These are phyloP conservation scores for Orthosia cruda DNA, from an alignment of 2,888 invertebrate species.

Conservation along the genomic window DNA sequence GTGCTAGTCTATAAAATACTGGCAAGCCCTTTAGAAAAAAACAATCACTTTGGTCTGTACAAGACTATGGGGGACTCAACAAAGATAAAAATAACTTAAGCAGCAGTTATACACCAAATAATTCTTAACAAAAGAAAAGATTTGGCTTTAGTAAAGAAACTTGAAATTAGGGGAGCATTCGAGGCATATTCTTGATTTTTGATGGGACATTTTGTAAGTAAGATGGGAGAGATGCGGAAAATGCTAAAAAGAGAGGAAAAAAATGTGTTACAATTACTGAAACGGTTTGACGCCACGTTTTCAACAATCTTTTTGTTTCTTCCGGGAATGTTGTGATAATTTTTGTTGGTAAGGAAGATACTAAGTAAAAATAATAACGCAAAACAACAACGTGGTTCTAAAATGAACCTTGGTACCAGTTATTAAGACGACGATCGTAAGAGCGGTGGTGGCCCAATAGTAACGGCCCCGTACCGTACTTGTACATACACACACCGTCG, in stretches of 20 bases:
- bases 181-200: conserved; percentile 58
- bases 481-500: no score
- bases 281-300: conserved; percentile 31
- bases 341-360: conserved; percentile 1
- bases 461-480: no score
- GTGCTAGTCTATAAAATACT: background rate
- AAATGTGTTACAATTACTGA: conserved; percentile 50
- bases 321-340: background rate
- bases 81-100: conserved; percentile 4
- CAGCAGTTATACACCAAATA: conserved; percentile 39
- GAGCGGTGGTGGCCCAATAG: no score
- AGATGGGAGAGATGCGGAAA: conserved; percentile 28
- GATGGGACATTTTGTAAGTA: conserved; percentile 44
- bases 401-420: background rate
- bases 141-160: conserved; percentile 39
- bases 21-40: background rate
- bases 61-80: background rate
- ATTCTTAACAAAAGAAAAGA: conserved; percentile 47
- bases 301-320: conserved; percentile 19
- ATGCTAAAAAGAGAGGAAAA: conserved; percentile 38
- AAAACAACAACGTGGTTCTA: background rate
- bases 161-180: conserved; percentile 47
- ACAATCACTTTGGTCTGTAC: background rate
- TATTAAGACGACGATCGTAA: no score
- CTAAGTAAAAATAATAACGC: background rate